Evolutionary conservation across 2,797 vertebrate genomes (phyloP).

Genomic region (Spinus pinus): DNA sequence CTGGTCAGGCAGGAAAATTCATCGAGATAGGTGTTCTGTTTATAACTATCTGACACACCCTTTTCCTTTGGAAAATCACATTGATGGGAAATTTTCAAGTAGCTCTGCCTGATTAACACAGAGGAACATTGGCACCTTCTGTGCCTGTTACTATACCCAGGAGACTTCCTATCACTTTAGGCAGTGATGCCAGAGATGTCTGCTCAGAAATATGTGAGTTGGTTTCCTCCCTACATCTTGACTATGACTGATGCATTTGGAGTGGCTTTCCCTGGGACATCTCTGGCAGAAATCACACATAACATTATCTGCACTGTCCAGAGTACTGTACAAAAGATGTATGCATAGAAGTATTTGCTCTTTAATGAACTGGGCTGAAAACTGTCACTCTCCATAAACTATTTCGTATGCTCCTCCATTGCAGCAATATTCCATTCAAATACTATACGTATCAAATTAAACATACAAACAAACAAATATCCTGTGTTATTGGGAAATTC

Average conservation of each 20-base stretch:
- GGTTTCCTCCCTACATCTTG: background rate
- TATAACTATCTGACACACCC: background rate
- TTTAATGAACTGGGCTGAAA: background rate
- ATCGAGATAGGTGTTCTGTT: background rate
- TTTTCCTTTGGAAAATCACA: background rate
- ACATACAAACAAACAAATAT: background rate
- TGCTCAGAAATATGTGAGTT: background rate
- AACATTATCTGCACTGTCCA: background rate
- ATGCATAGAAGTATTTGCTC: background rate
- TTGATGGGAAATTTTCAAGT: background rate
- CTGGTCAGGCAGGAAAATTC: background rate
- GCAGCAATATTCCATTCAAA: background rate
- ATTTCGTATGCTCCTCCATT: background rate
- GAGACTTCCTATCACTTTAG: background rate
- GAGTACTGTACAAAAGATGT: background rate
- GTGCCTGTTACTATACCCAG: background rate
- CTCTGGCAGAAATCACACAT: background rate
- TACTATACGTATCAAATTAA: background rate
- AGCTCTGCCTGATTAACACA: background rate
- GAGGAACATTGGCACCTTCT: background rate
- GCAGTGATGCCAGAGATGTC: background rate
- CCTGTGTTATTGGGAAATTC: background rate
- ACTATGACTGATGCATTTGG: background rate
- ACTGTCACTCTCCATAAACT: background rate
- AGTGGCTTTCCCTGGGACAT: background rate